These are phyloP conservation scores for Saccostrea glomerata DNA, from an alignment of 1,140 invertebrate species.

Conservation along the genomic window DNA sequence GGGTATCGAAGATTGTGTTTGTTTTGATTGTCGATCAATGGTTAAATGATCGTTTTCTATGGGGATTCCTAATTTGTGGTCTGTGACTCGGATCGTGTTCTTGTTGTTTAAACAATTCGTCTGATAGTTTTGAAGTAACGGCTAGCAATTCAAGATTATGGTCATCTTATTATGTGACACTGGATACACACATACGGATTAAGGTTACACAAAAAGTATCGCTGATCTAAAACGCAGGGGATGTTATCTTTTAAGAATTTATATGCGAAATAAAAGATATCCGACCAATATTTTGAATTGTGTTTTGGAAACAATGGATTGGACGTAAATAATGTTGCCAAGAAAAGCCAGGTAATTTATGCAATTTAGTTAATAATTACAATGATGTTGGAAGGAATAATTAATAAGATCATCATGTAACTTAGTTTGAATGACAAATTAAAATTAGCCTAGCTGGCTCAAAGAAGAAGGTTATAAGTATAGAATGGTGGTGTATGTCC, in stretches of 20 bases:
- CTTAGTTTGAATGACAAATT: too few relatives aligned
- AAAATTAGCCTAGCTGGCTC: too few relatives aligned
- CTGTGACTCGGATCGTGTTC: not conserved
- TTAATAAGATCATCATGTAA: not conserved
- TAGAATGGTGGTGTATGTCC: too few relatives aligned
- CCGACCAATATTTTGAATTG: not conserved
- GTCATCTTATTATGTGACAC: not conserved
- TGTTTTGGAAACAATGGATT: not conserved
- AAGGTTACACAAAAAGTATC: not conserved
- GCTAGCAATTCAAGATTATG: slow-evolving; percentile 28
- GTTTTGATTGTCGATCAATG: slow-evolving; percentile 22
- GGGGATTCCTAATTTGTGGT: slow-evolving; percentile 26
- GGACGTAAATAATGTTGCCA: slow-evolving; percentile 14
- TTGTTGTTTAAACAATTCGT: slow-evolving; percentile 27
- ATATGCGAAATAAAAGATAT: not conserved
- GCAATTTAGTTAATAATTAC: not conserved
- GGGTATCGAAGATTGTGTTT: slow-evolving; percentile 31
- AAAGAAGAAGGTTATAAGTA: too few relatives aligned
- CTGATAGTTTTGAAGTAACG: slow-evolving; percentile 17
- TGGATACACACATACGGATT: slow-evolving; percentile 8
- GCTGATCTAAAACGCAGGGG: not conserved
- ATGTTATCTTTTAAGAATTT: not conserved
- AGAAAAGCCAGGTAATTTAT: slow-evolving; percentile 25
- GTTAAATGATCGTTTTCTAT: slow-evolving; percentile 29
- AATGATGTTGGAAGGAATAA: not conserved